These are phyloP conservation scores for Hypocryptadius cinnamomeus DNA, from an alignment of 2,113 vertebrate species.

Conservation along the genomic window DNA sequence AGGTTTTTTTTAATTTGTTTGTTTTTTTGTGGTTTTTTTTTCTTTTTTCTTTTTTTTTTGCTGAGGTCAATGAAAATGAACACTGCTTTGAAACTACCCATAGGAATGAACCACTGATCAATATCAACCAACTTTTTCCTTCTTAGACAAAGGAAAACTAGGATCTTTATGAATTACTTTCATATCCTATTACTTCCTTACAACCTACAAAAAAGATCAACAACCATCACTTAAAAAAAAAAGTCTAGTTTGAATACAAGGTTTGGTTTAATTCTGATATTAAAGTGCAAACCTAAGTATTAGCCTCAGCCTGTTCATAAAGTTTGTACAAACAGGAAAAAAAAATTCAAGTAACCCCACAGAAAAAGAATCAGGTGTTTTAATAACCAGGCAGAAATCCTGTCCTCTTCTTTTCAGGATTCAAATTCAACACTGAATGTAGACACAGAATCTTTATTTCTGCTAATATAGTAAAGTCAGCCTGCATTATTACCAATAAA, in stretches of 20 bases:
- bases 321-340: conserved; percentile 19
- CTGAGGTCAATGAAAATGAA: conserved; percentile 61
- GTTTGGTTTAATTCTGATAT: conserved; percentile 63
- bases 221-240: conserved; percentile 27
- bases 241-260: conserved; percentile 41
- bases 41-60: not conserved
- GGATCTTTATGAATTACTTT: conserved; percentile 57
- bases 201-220: conserved; percentile 44
- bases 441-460: conserved; percentile 55
- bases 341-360: conserved; percentile 40
- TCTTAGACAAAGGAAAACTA: conserved; percentile 43
- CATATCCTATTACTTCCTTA: conserved; percentile 57
- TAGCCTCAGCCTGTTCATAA: conserved; percentile 62
- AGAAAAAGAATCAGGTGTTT: conserved; percentile 19
- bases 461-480: conserved; percentile 32
- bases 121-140: conserved; percentile 1
- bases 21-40: not conserved
- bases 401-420: conserved; percentile 51
- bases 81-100: conserved; percentile 42
- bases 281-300: conserved; percentile 71
- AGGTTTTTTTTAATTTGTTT: not conserved
- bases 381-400: conserved; percentile 38
- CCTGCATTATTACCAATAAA: conserved; percentile 60
- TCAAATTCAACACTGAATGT: conserved; percentile 60
- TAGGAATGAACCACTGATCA: conserved; percentile 49